Conservation (phyloP, 2,113 vertebrate genomes). For the Falco punctatus region DNA sequence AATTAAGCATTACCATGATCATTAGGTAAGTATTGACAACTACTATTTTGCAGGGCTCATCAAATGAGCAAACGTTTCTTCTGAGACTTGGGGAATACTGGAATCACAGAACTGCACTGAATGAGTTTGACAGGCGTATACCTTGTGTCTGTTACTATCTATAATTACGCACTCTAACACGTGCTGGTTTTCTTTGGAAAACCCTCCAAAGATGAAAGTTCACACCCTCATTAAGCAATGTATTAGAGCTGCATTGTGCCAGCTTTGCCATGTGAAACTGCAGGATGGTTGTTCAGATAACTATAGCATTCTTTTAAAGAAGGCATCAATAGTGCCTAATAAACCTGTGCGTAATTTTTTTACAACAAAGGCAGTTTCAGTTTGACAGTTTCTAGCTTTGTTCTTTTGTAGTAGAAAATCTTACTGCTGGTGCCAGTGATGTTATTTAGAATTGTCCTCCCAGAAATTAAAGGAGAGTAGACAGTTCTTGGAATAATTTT, state of each 20-base stretch:
- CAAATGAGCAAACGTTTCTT: neutral
- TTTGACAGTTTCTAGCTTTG: neutral
- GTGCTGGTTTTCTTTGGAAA: neutral
- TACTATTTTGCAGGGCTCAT: neutral
- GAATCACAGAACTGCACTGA: neutral
- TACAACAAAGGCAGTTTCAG: neutral
- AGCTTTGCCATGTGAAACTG: neutral
- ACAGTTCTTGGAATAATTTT: neutral
- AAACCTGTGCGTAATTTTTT: neutral
- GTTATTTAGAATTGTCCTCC: neutral
- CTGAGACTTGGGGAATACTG: neutral
- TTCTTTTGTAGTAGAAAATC: neutral
- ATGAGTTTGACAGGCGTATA: neutral
- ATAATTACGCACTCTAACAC: neutral
- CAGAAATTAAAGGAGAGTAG: neutral
- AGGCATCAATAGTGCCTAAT: neutral
- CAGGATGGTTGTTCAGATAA: neutral
- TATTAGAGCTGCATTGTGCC: neutral
- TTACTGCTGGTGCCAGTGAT: neutral
- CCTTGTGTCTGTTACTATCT: neutral
- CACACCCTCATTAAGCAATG: neutral
- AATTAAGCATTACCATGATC: neutral
- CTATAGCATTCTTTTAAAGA: neutral
- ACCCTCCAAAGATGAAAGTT: neutral
- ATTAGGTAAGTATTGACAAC: neutral